Percentiles rank a stretch among this genome's conserved stretches.
Conservation (phyloP, 2,888 invertebrate species). For the Megamerina dolium region DNA sequence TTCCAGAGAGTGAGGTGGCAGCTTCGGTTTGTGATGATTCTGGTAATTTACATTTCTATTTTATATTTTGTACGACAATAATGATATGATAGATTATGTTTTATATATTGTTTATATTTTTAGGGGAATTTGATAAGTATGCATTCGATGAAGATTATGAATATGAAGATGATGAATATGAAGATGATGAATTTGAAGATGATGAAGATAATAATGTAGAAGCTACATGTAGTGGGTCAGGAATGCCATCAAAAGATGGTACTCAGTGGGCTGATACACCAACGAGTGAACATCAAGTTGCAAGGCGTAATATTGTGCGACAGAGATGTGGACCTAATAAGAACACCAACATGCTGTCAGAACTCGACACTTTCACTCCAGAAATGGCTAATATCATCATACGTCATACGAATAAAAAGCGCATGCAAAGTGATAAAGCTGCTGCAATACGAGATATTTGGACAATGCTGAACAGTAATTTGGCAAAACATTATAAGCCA, state of each 20-base stretch:
- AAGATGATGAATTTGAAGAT: too few relatives aligned
- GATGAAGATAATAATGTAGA: too few relatives aligned
- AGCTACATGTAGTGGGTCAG: too few relatives aligned
- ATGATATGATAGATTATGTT: too few relatives aligned
- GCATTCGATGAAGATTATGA: too few relatives aligned
- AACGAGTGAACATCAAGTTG: neutral
- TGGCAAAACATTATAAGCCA: slow-evolving; percentile 27
- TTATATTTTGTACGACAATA: too few relatives aligned
- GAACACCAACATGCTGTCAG: slow-evolving; percentile 4
- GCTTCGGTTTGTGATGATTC: too few relatives aligned
- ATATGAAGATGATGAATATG: too few relatives aligned
- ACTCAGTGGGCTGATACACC: slow-evolving; percentile 4
- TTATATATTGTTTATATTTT: too few relatives aligned
- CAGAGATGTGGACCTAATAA: slow-evolving; percentile 4
- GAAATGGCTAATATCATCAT: slow-evolving; percentile 6
- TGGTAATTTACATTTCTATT: too few relatives aligned
- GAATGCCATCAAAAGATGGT: slow-evolving; percentile 2
- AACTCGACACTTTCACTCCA: slow-evolving; percentile 4
- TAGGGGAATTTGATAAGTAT: too few relatives aligned
- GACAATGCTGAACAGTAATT: slow-evolving; percentile 33
- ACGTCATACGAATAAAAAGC: slow-evolving; percentile 9
- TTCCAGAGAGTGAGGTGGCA: too few relatives aligned
- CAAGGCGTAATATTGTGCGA: slow-evolving; percentile 4
- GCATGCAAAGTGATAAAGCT: slow-evolving; percentile 27
- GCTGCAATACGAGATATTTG: slow-evolving; percentile 25